Evolutionary conservation across 2,113 vertebrate species (phyloP).

Genomic region (Myotis davidii): DNA sequence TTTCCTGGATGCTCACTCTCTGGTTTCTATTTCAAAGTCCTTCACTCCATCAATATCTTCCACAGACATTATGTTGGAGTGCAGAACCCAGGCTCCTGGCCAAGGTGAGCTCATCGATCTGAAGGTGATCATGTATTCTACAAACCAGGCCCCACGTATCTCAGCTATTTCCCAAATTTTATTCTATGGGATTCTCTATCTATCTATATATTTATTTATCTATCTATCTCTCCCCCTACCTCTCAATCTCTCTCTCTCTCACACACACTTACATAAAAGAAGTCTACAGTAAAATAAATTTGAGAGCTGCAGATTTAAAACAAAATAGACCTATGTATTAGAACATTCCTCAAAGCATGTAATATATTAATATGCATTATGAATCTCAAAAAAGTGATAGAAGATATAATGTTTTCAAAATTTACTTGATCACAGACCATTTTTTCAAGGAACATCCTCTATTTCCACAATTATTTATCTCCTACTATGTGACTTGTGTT

Average conservation of each 20-base stretch:
- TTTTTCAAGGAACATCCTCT: neutral
- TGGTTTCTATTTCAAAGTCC: neutral
- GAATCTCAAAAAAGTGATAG: neutral
- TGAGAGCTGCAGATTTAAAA: neutral
- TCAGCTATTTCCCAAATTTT: neutral
- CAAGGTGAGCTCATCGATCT: neutral
- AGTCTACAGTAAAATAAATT: neutral
- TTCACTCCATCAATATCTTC: neutral
- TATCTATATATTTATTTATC: neutral
- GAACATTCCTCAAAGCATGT: constrained; percentile 3
- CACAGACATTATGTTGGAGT: neutral
- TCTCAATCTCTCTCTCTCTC: neutral
- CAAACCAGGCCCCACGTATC: neutral
- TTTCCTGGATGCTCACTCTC: neutral
- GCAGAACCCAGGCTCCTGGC: neutral
- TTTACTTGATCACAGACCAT: neutral
- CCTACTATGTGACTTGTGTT: neutral
- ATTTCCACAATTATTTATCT: neutral
- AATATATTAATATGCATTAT: neutral
- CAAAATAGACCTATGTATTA: neutral
- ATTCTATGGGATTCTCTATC: neutral
- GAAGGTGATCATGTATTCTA: neutral
- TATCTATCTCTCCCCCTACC: neutral
- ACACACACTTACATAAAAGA: neutral
- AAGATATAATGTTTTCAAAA: neutral